phyloP scores from a whole-genome alignment of 2,888 invertebrate genomes.

The Aporophyla lueneburgensis region DNA sequence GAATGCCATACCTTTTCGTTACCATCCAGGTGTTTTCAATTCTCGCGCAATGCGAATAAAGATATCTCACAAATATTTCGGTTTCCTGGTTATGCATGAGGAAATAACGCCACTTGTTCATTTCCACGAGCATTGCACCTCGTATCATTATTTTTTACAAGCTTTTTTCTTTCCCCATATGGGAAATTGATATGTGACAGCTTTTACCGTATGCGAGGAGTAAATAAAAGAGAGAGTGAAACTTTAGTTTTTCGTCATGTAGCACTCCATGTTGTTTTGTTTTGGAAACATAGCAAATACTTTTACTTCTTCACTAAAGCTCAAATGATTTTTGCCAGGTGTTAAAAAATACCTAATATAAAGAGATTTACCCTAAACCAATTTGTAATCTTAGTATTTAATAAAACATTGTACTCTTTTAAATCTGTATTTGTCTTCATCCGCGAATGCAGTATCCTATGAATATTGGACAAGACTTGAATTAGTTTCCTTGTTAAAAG shows the following conservation, averaged over 20 bases:
- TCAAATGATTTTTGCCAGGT: conserved; percentile 2
- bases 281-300: not conserved
- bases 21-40: not conserved
- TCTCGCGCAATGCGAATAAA: not conserved
- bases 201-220: not conserved
- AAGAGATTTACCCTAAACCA: not conserved
- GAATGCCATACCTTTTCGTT: not conserved
- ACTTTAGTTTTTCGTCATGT: not conserved
- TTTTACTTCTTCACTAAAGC: not conserved
- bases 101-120: not conserved
- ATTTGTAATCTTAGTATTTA: conserved; percentile 6
- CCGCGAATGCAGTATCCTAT: not conserved
- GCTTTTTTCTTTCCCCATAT: not conserved
- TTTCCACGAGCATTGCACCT: not conserved
- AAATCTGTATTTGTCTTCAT: not conserved
- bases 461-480: not conserved
- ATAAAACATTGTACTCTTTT: not conserved
- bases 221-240: not conserved
- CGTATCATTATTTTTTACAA: not conserved
- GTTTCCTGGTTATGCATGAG: not conserved
- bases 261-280: not conserved
- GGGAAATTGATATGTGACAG: not conserved
- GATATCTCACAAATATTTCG: not conserved
- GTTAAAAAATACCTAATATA: not conserved
- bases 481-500: no score